Evolutionary conservation across 2,888 invertebrate species (phyloP).

Genomic region (Mesorhabditis spiculigera): DNA sequence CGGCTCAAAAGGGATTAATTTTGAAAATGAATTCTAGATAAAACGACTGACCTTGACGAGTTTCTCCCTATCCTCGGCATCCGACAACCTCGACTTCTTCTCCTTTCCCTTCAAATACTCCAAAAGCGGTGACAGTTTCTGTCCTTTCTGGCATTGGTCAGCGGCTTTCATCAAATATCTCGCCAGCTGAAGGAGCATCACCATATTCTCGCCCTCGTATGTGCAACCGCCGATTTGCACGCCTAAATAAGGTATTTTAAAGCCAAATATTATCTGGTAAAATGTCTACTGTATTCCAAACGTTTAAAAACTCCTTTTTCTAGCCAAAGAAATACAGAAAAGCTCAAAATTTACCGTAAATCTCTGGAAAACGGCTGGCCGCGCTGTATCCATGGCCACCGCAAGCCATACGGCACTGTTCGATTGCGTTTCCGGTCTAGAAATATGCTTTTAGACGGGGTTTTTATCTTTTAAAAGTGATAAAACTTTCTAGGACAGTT

Average conservation of each 20-base stretch:
- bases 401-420: constrained; percentile 76
- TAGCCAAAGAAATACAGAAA: neutral
- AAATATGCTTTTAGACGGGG: too few relatives aligned
- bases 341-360: constrained; percentile 21
- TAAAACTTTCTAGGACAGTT: too few relatives aligned
- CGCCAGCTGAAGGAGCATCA: constrained; percentile 83
- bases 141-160: constrained; percentile 32
- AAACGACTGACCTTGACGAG: too few relatives aligned
- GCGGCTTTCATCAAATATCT: constrained; percentile 73
- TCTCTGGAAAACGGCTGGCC: constrained; percentile 60
- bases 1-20: too few relatives aligned
- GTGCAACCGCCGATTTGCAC: constrained; percentile 80
- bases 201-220: constrained; percentile 95
- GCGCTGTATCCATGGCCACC: constrained; percentile 85
- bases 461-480: too few relatives aligned
- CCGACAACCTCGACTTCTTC: neutral
- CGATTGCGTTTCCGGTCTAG: neutral
- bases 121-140: constrained; percentile 23
- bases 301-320: neutral
- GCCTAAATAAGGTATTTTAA: constrained; percentile 7
- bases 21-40: too few relatives aligned
- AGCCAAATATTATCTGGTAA: too few relatives aligned
- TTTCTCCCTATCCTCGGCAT: too few relatives aligned
- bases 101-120: constrained; percentile 26
- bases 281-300: too few relatives aligned